A percentile compares a stretch with the other conserved stretches of the same genome.
These are phyloP conservation scores for Drosophila saltans DNA, from an alignment of 1,140 invertebrate species.

Conservation along the genomic window DNA sequence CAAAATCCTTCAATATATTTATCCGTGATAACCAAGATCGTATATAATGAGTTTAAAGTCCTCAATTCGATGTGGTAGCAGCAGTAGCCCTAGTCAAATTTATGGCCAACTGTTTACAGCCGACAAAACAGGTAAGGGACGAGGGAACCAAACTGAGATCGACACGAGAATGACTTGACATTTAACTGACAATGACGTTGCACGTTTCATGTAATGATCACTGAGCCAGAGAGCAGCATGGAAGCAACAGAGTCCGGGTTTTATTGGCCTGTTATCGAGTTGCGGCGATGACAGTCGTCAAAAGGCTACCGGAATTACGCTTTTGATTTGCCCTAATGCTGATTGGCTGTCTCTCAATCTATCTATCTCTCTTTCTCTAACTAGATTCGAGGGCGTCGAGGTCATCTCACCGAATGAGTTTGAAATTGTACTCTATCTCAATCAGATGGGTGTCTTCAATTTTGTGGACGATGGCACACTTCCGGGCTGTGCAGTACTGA, in stretches of 20 bases:
- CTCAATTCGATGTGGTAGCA: too few relatives aligned
- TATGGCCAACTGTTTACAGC: conserved; percentile 1
- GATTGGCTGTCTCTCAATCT: neutral
- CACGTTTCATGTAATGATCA: conserved; percentile 45
- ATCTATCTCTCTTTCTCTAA: neutral
- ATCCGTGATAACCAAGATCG: too few relatives aligned
- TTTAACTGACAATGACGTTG: conserved; percentile 51
- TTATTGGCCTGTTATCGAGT: conserved; percentile 26
- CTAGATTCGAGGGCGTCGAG: conserved; percentile 92
- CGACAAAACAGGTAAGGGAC: neutral
- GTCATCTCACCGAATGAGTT: conserved; percentile 96
- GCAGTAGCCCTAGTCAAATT: neutral
- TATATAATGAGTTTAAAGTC: too few relatives aligned
- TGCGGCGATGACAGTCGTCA: conserved; percentile 45
- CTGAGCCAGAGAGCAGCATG: neutral
- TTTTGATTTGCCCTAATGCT: conserved; percentile 4
- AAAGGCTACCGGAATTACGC: conserved; percentile 50
- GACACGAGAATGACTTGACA: conserved; percentile 56
- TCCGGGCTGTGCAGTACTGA: conserved; percentile 97
- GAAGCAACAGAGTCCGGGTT: neutral
- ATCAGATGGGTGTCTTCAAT: conserved; percentile 99
- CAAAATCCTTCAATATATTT: too few relatives aligned
- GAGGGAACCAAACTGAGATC: conserved; percentile 20
- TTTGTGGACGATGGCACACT: conserved; percentile 98
- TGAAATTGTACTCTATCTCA: conserved; percentile 97